Percentiles rank a stretch among this genome's conserved stretches.
Conservation (phyloP, 2,113 vertebrate species). For the Entomyzon cyanotis region DNA sequence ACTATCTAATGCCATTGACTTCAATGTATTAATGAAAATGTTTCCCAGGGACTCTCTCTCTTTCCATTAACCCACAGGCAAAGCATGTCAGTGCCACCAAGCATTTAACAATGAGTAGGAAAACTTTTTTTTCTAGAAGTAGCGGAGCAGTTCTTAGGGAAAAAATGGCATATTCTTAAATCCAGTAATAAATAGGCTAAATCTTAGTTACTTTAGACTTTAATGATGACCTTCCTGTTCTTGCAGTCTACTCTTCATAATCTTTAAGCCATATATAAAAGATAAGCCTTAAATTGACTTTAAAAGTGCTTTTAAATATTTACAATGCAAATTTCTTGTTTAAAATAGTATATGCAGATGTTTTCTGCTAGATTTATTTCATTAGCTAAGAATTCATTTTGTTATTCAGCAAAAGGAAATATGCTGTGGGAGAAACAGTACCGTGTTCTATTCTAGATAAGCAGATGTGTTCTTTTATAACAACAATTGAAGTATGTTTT, state of each 20-base stretch:
- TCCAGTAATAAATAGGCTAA: background rate
- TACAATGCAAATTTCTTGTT: background rate
- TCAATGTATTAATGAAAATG: background rate
- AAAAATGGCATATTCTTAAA: background rate
- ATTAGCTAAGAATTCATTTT: background rate
- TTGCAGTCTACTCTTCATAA: background rate
- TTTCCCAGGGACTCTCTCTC: background rate
- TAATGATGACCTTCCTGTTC: background rate
- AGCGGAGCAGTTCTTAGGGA: background rate
- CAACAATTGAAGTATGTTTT: background rate
- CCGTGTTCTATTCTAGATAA: background rate
- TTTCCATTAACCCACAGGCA: background rate
- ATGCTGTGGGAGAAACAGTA: background rate
- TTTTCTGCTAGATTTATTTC: background rate
- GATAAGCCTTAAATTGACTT: background rate
- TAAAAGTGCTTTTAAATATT: background rate
- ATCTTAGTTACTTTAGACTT: background rate
- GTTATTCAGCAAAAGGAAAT: background rate
- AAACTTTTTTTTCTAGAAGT: background rate
- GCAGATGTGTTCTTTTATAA: background rate
- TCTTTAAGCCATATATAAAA: background rate
- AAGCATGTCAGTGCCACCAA: background rate
- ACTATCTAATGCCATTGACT: background rate
- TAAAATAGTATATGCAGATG: background rate
- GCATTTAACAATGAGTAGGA: background rate